Base-by-base conservation (phyloP, 2,888 invertebrate species). In the Pollenia amentaria region DNA sequence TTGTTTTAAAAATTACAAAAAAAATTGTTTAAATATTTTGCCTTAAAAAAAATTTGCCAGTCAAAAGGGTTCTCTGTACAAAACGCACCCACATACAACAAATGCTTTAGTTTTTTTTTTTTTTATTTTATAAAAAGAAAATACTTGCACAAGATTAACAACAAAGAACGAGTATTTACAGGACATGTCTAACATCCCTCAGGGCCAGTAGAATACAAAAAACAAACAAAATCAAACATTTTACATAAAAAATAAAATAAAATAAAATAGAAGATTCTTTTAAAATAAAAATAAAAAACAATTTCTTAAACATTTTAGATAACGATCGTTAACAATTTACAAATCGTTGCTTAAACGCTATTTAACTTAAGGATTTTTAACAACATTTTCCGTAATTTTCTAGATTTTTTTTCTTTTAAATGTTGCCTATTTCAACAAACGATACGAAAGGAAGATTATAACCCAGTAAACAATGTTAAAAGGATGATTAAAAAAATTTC, bases 291-390 rank as follows among this genome's bases (percentile, higher is more conserved):
- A 67, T 57, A 46, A 69, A 77, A 69, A 79, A 62, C 64, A 69
- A 86, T 86, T 86, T 86, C 84, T 87, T 83, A 90, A 90, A 91
- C 90, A 90, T 90, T 90, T 91, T 91, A 90, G 90, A 89, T 89
- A 88, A 90, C 90, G 91, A 92, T 92, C 91, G 89, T 90, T 90
- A 91, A 90, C 91, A 91, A 92, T 92, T 92, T 90, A 90, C 92
- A 92, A 92, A 92, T 92, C 91, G 92, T 91, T 90, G 89, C 91
- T 92, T 92, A 92, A 92, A 88, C 90, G 90, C 88, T 89, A 88
- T 89, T 90, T 89, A 88, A 90, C 88, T 86, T 87, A 65, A 82
- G 88, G 86, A 89, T 88, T 88, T 88, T 88, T 70, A 88, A 85
- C 53, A 42, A 79, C 7, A 60, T 21, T 65, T 64, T 42, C 29